Base-by-base conservation (phyloP, 1,140 invertebrate genomes). In the Drosophila paulistorum region DNA sequence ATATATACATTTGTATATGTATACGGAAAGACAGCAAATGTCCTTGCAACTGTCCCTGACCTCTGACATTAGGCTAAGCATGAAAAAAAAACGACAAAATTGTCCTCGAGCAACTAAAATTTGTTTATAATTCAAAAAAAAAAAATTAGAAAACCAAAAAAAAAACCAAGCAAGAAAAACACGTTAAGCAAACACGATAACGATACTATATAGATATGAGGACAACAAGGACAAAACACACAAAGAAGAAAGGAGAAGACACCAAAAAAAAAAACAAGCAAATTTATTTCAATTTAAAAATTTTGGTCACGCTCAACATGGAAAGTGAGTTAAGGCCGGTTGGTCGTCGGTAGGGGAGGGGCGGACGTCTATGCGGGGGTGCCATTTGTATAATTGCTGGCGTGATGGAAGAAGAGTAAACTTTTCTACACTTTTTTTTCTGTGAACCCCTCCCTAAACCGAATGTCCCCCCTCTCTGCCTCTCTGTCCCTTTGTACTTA, bases 231-330 rank as follows among this genome's bases (percentile, higher is more conserved):
- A 83, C 72, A 82, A 67, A 71, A 71, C 68, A 74, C 78, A 84
- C 78, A 79, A 65, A 51, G 74, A 67, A 79, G 10, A 37, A 37
- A 11, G 35, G 9, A 37, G 35, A 68, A 48, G 26, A 66, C 48
- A 71, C 45, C 39, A 64, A 59, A 65, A 55, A 26, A 30, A 37
- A 59, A 78, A 78, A 57, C 69, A 79, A 77, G 75, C 64, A 84
- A 87, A 81, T 87, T 84, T 87, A 87, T 87, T 84, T 89, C 84
- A 87, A 87, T 87, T 87, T 87, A 87, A 87, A 87, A 89, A 87
- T 87, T 89, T 87, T 84, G 77, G 84, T 84, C 84, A 87, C 84
- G 84, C 84, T 82, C 84, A 68, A 70, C 79, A 87, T 70, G 80
- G 71, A 87, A 82, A 82, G 79, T 67, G 68, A 86, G 82, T 76